A percentile compares a stretch with the other conserved stretches of the same genome.
Conservation (phyloP, 2,888 invertebrate genomes). For the Mimachlamys varia region DNA sequence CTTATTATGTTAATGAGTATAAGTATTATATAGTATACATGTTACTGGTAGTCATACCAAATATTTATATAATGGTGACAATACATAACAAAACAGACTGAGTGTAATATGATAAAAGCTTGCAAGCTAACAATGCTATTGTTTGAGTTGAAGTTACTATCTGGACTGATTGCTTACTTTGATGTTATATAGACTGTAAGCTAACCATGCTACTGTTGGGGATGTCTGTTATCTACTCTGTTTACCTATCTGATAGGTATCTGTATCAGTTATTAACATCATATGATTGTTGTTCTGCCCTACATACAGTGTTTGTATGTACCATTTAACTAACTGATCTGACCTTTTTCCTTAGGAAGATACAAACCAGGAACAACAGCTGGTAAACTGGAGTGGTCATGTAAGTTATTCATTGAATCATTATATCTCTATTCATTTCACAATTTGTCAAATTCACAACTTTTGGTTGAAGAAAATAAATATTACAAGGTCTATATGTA, state of each 20-base stretch:
- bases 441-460: no score
- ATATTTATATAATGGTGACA: no score
- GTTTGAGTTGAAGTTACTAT: no score
- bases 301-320: background rate
- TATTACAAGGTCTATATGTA: no score
- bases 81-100: no score
- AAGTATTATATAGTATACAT: no score
- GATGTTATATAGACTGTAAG: background rate
- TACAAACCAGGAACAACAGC: background rate
- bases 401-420: background rate
- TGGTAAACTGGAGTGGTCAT: background rate
- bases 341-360: background rate
- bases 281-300: background rate
- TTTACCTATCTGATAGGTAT: background rate
- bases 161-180: no score
- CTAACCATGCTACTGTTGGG: background rate
- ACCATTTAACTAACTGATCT: background rate
- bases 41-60: no score
- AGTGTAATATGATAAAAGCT: no score
- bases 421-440: background rate
- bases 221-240: background rate
- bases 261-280: background rate
- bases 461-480: no score
- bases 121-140: no score
- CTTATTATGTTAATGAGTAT: no score